These are phyloP conservation scores for Hyles euphorbiae DNA, from an alignment of 1,140 invertebrate genomes.

Conservation along the genomic window DNA sequence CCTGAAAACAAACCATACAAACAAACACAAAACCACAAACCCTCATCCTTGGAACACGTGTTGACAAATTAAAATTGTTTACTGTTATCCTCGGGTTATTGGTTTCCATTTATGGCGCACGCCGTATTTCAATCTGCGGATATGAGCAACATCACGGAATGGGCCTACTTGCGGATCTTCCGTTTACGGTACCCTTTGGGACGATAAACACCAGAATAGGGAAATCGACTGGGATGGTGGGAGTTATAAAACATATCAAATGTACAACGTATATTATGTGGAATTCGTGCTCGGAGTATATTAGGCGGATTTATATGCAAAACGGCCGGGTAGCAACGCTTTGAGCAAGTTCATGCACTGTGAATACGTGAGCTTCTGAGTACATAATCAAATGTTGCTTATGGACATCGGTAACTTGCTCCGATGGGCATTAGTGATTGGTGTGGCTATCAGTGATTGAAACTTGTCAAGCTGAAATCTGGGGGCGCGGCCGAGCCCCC, in stretches of 20 bases:
- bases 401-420: too few relatives aligned
- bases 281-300: slow-evolving; percentile 8
- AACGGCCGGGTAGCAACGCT: not conserved
- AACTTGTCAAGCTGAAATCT: too few relatives aligned
- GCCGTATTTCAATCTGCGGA: slow-evolving; percentile 19
- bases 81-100: slow-evolving; percentile 7
- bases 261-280: slow-evolving; percentile 3
- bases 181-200: slow-evolving; percentile 21
- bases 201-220: slow-evolving; percentile 22
- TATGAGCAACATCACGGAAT: slow-evolving; percentile 13
- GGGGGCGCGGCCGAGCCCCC: too few relatives aligned
- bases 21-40: slow-evolving; percentile 1
- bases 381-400: too few relatives aligned
- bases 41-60: too few relatives aligned
- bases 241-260: slow-evolving; percentile 20
- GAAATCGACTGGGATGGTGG: slow-evolving; percentile 18
- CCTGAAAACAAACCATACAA: not conserved
- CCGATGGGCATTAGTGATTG: too few relatives aligned
- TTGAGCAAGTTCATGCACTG: not conserved
- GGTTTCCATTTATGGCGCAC: slow-evolving; percentile 9
- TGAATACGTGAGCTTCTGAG: too few relatives aligned
- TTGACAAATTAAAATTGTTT: slow-evolving; percentile 10
- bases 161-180: slow-evolving; percentile 12
- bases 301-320: slow-evolving; percentile 3
- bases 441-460: too few relatives aligned